Evolutionary conservation across 2,888 invertebrate species (phyloP).

Genomic region (Podotricha telesiphe): DNA sequence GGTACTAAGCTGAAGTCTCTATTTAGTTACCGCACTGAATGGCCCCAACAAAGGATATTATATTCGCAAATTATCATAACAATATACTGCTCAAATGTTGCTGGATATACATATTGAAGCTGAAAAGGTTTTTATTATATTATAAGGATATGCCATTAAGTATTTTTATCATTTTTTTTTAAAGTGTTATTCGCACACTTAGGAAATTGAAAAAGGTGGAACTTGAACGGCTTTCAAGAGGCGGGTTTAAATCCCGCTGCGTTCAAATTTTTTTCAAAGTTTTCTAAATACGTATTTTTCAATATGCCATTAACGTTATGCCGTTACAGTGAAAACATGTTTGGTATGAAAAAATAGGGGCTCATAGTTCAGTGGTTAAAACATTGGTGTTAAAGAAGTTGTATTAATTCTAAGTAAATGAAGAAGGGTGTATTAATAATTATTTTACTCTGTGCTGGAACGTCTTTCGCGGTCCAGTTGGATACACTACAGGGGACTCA

Average conservation of each 20-base stretch:
- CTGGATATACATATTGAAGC: slow-evolving; percentile 44
- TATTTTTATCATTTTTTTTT: too few species aligned
- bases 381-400: neutral
- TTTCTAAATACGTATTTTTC: too few species aligned
- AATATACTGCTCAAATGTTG: slow-evolving; percentile 52
- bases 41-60: slow-evolving; percentile 38
- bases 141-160: neutral
- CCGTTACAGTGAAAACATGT: neutral
- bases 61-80: slow-evolving; percentile 52
- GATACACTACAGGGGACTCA: too few species aligned
- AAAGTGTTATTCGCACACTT: too few species aligned
- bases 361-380: neutral
- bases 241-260: too few species aligned
- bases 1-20: slow-evolving; percentile 1
- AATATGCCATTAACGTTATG: neutral
- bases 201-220: too few species aligned
- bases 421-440: too few species aligned
- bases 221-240: too few species aligned
- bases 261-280: too few species aligned
- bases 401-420: too few species aligned
- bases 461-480: too few species aligned
- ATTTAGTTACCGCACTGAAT: slow-evolving; percentile 22
- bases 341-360: neutral
- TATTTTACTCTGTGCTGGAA: too few species aligned
- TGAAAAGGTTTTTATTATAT: slow-evolving; percentile 19